These are phyloP conservation scores for Xylota segnis DNA, from an alignment of 2,888 invertebrate species.

Conservation along the genomic window DNA sequence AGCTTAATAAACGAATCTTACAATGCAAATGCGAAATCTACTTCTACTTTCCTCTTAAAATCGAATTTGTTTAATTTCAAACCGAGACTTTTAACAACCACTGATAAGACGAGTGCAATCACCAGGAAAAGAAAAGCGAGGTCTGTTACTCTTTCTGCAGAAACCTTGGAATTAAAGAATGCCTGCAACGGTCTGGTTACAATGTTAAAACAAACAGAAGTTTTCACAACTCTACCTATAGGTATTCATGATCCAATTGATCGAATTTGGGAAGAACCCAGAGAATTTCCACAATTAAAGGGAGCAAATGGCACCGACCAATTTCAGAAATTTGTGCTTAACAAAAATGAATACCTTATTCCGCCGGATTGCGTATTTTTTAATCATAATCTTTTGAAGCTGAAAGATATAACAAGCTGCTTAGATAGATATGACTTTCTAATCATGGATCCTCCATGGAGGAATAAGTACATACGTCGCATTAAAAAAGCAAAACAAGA, in stretches of 20 bases:
- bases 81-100: constrained; percentile 25
- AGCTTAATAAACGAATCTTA: constrained; percentile 79
- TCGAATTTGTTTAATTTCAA: constrained; percentile 79
- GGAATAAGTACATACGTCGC: constrained; percentile 96
- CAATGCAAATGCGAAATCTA: constrained; percentile 2
- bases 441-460: constrained; percentile 98
- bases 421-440: constrained; percentile 90
- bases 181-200: constrained; percentile 1
- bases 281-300: constrained; percentile 82
- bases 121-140: constrained; percentile 62
- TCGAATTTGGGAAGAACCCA: constrained; percentile 81
- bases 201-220: constrained; percentile 13
- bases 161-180: constrained; percentile 7
- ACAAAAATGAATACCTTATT: constrained; percentile 86
- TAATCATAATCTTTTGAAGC: constrained; percentile 88
- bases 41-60: constrained; percentile 77
- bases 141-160: background rate
- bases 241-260: constrained; percentile 31
- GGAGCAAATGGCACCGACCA: constrained; percentile 87
- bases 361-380: constrained; percentile 89
- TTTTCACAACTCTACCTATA: background rate
- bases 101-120: background rate
- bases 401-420: constrained; percentile 85
- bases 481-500: constrained; percentile 87
- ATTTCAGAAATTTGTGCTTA: constrained; percentile 85